phyloP scores from a whole-genome alignment of 1,140 invertebrate genomes.

The Monomorium pharaonis region DNA sequence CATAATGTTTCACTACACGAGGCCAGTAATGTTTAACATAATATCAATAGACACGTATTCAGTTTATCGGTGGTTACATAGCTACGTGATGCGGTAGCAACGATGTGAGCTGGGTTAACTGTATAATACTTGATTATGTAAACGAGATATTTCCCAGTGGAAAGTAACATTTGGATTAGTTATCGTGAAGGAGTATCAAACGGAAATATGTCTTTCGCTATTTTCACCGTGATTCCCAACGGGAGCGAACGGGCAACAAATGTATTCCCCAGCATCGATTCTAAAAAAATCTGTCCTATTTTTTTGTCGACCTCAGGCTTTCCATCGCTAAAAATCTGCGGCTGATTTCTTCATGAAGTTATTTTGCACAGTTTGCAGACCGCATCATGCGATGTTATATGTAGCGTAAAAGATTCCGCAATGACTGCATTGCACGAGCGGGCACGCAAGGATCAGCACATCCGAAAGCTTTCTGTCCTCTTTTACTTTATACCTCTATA shows the following conservation, averaged over 20 bases:
- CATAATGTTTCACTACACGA: background rate
- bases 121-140: constrained; percentile 46
- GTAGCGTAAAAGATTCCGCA: constrained; percentile 25
- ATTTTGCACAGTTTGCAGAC: constrained; percentile 12
- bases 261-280: constrained; percentile 6
- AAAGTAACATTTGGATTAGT: constrained; percentile 31
- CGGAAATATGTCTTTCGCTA: constrained; percentile 22
- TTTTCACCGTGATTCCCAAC: constrained; percentile 11
- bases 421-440: constrained; percentile 39
- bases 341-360: constrained; percentile 30
- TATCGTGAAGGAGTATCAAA: constrained; percentile 12
- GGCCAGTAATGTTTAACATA: background rate
- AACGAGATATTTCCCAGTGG: constrained; percentile 37
- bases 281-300: constrained; percentile 41
- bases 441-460: constrained; percentile 24
- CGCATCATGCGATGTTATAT: constrained; percentile 2
- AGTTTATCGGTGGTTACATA: constrained; percentile 7
- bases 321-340: background rate
- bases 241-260: constrained; percentile 1
- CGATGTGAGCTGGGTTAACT: background rate
- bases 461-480: background rate
- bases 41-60: constrained; percentile 24
- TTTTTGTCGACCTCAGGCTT: constrained; percentile 9
- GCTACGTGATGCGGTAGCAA: background rate
- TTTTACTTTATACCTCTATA: background rate